Evolutionary conservation across 2,113 vertebrate genomes (phyloP).

Genomic region (Carassius carassius): DNA sequence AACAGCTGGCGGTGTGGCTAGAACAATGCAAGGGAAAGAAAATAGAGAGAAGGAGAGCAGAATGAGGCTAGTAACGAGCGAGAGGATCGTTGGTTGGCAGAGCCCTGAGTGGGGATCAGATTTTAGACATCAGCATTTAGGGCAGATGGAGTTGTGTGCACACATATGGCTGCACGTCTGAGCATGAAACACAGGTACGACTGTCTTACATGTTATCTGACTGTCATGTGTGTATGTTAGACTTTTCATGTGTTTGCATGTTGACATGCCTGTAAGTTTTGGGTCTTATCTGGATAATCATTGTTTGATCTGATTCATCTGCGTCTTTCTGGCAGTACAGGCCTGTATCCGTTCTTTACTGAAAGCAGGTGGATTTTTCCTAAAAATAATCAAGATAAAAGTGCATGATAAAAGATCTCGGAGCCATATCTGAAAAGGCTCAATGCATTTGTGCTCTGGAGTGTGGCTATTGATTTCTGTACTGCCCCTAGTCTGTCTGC

Average conservation of each 20-base stretch:
- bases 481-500: too few relatives aligned
- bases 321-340: neutral
- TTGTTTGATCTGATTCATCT: neutral
- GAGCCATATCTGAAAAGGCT: too few relatives aligned
- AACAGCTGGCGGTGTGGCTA: slow-evolving; percentile 74
- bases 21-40: slow-evolving; percentile 71
- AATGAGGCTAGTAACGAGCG: slow-evolving; percentile 57
- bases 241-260: neutral
- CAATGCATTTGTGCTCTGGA: too few relatives aligned
- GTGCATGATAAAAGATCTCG: too few relatives aligned
- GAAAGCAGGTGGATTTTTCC: too few relatives aligned
- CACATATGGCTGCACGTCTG: slow-evolving; percentile 75
- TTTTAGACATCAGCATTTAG: slow-evolving; percentile 77
- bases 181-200: slow-evolving; percentile 63
- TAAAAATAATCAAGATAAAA: too few relatives aligned
- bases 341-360: neutral
- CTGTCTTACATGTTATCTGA: neutral
- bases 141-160: slow-evolving; percentile 65
- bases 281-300: neutral
- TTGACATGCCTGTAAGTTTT: neutral
- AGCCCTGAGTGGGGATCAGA: slow-evolving; percentile 68
- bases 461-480: too few relatives aligned
- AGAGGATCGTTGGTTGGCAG: slow-evolving; percentile 58
- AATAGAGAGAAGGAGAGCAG: slow-evolving; percentile 30
- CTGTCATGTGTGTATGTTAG: neutral